Evolutionary conservation across 1,140 invertebrate species (phyloP).

Genomic region (Pollicipes pollicipes): DNA sequence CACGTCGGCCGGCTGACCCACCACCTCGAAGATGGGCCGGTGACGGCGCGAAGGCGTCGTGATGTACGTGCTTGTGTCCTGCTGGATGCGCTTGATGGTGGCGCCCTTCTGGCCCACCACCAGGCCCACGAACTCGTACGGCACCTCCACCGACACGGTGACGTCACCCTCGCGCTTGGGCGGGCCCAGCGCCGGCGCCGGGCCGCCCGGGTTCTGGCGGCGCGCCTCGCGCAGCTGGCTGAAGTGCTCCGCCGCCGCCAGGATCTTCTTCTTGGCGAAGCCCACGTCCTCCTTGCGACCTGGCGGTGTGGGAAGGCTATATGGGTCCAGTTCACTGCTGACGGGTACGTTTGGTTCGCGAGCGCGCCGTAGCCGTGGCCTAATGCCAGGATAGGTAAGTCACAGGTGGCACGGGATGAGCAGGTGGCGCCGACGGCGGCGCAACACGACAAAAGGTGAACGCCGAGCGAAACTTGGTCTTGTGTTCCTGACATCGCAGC

Average conservation of each 20-base stretch:
- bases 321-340: too few species aligned
- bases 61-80: conserved; percentile 97
- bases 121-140: conserved; percentile 92
- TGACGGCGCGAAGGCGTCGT: conserved; percentile 95
- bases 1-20: conserved; percentile 89
- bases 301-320: conserved; percentile 7
- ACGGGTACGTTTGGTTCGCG: too few species aligned
- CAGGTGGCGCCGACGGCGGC: too few species aligned
- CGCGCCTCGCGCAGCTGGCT: conserved; percentile 93
- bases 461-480: too few species aligned
- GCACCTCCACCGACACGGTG: conserved; percentile 92
- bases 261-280: conserved; percentile 89
- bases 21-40: conserved; percentile 97
- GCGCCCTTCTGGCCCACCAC: conserved; percentile 98
- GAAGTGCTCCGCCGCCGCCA: conserved; percentile 97
- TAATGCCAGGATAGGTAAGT: too few species aligned
- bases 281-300: conserved; percentile 93
- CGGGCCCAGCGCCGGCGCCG: conserved; percentile 21
- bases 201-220: conserved; percentile 45
- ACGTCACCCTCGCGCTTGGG: conserved; percentile 75
- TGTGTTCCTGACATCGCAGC: too few species aligned
- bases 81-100: conserved; percentile 97
- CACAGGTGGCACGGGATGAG: too few species aligned
- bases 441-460: too few species aligned
- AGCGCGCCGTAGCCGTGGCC: too few species aligned